Evolutionary conservation across 1,140 invertebrate species (phyloP).

Genomic region (Tetranychus cinnabarinus): DNA sequence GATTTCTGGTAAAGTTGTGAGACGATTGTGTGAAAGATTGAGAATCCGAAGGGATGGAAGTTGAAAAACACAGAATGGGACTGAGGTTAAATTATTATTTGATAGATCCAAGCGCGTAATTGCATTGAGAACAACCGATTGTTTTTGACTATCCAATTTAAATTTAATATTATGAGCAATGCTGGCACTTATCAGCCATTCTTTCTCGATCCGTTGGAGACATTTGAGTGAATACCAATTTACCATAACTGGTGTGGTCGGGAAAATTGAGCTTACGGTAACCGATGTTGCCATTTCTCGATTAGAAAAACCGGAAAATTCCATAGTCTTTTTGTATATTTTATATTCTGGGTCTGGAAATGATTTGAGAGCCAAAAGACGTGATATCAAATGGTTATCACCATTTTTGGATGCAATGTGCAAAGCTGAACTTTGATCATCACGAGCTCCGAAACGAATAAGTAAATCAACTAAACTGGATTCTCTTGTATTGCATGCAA

Average conservation of each 20-base stretch:
- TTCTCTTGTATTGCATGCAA: conserved; percentile 42
- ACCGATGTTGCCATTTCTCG: conserved; percentile 5
- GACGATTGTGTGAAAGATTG: conserved; percentile 65
- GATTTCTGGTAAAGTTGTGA: conserved; percentile 36
- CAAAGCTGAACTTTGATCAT: conserved; percentile 40
- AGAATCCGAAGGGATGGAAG: conserved; percentile 49
- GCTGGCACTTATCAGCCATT: conserved; percentile 61
- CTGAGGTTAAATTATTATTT: conserved; percentile 50
- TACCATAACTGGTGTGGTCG: conserved; percentile 64
- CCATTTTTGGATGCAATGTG: conserved; percentile 16
- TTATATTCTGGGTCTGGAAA: conserved; percentile 49
- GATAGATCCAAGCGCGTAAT: conserved; percentile 85
- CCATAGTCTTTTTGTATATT: conserved; percentile 60
- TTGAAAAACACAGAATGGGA: conserved; percentile 61
- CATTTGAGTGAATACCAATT: conserved; percentile 62
- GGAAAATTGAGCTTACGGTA: conserved; percentile 38
- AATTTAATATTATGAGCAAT: conserved; percentile 58
- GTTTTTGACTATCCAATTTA: neutral
- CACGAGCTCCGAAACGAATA: conserved; percentile 59
- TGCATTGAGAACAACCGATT: conserved; percentile 36
- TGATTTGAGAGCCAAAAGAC: conserved; percentile 48
- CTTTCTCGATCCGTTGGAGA: conserved; percentile 30
- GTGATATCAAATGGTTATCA: conserved; percentile 44
- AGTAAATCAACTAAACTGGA: conserved; percentile 42
- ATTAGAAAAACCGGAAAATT: conserved; percentile 15